Conservation (phyloP, 2,797 vertebrate species). For the Melopsittacus undulatus region DNA sequence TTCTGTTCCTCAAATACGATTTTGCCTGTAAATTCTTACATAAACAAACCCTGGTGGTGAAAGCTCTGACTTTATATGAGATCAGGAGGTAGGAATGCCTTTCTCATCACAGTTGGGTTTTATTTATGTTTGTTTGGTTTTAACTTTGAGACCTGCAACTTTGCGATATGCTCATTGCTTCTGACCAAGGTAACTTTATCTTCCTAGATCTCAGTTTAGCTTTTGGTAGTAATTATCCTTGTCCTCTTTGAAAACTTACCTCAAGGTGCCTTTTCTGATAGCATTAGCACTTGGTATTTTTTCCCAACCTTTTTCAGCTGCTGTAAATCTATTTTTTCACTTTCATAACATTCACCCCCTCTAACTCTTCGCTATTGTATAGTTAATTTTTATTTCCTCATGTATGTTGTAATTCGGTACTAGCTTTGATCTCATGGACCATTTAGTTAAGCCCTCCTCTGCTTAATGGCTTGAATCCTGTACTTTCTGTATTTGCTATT, state of each 20-base stretch:
- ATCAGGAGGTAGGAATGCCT: background rate
- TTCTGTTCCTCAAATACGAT: background rate
- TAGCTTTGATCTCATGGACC: slow-evolving; percentile 27
- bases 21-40: background rate
- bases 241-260: background rate
- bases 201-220: background rate
- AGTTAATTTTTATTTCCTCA: background rate
- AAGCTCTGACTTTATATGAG: background rate
- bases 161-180: background rate
- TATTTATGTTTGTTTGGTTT: background rate
- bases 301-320: background rate
- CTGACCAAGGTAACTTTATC: background rate
- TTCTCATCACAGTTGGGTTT: background rate
- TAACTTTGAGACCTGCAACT: background rate
- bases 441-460: background rate
- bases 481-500: background rate
- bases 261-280: background rate
- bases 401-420: background rate
- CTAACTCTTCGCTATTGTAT: background rate
- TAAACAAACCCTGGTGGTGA: background rate
- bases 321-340: background rate
- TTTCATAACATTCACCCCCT: background rate
- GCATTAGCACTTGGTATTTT: background rate
- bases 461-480: background rate
- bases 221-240: background rate